Percentiles rank a stretch among this genome's conserved stretches.
phyloP scores from a whole-genome alignment of 2,888 invertebrate genomes.

The Sipha maydis region DNA sequence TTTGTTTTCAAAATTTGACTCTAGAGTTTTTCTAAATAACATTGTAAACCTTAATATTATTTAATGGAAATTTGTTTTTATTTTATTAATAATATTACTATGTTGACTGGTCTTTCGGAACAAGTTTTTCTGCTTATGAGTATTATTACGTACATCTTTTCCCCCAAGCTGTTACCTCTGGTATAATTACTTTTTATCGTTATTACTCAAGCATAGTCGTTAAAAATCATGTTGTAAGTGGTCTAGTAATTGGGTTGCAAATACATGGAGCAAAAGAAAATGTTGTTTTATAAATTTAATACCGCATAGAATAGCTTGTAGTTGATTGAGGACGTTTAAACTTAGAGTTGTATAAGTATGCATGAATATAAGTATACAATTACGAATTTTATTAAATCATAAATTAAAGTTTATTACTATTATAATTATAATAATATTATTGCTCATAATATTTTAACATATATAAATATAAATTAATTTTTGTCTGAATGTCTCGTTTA shows the following conservation, averaged over 20 bases:
- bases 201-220: conserved; percentile 44
- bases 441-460: too few relatives aligned
- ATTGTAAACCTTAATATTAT: background rate
- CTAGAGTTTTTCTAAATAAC: background rate
- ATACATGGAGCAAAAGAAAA: background rate
- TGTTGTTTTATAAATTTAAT: conserved; percentile 24
- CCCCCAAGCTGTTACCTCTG: conserved; percentile 49
- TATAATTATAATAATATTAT: too few relatives aligned
- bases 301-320: background rate
- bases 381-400: background rate
- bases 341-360: background rate
- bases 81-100: conserved; percentile 27
- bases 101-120: conserved; percentile 15
- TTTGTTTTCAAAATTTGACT: background rate
- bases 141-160: conserved; percentile 40
- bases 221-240: conserved; percentile 53
- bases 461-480: too few relatives aligned
- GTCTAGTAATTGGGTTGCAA: conserved; percentile 54
- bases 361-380: too few relatives aligned
- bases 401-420: too few relatives aligned
- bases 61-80: background rate
- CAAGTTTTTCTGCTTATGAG: conserved; percentile 30
- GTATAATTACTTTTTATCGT: conserved; percentile 53
- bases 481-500: too few relatives aligned
- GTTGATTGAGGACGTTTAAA: background rate